These are phyloP conservation scores for Cirrhinus mrigala DNA, from an alignment of 2,797 vertebrate species.

Conservation along the genomic window DNA sequence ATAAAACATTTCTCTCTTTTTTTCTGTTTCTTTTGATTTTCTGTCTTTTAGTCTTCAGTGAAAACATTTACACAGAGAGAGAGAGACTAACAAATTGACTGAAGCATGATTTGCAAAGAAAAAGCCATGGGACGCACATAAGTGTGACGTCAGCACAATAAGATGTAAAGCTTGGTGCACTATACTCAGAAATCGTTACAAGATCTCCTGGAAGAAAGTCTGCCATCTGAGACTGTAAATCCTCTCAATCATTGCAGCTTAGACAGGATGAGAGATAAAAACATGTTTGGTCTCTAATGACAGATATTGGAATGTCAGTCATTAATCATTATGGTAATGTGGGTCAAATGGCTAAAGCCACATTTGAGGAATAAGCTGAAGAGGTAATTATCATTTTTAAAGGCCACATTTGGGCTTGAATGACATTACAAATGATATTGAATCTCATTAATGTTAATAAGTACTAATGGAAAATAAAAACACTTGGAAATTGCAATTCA, in stretches of 20 bases:
- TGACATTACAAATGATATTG: constrained; percentile 54
- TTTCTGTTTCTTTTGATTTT: background rate
- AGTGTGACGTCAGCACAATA: background rate
- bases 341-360: constrained; percentile 51
- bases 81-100: background rate
- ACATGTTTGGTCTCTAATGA: constrained; percentile 56
- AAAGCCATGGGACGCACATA: background rate
- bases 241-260: background rate
- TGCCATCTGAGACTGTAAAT: background rate
- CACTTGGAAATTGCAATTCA: constrained; percentile 56
- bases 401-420: constrained; percentile 57
- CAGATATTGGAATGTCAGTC: constrained; percentile 55
- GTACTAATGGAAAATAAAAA: constrained; percentile 60
- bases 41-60: background rate
- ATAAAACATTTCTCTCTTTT: background rate
- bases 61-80: background rate
- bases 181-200: background rate
- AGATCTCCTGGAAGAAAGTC: constrained; percentile 9
- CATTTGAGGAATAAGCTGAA: constrained; percentile 47
- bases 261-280: constrained; percentile 31
- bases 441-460: constrained; percentile 59
- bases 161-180: background rate
- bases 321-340: constrained; percentile 57
- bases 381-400: constrained; percentile 57
- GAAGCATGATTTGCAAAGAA: background rate